phyloP scores from a whole-genome alignment of 2,797 vertebrate genomes.

The Menidia menidia region DNA sequence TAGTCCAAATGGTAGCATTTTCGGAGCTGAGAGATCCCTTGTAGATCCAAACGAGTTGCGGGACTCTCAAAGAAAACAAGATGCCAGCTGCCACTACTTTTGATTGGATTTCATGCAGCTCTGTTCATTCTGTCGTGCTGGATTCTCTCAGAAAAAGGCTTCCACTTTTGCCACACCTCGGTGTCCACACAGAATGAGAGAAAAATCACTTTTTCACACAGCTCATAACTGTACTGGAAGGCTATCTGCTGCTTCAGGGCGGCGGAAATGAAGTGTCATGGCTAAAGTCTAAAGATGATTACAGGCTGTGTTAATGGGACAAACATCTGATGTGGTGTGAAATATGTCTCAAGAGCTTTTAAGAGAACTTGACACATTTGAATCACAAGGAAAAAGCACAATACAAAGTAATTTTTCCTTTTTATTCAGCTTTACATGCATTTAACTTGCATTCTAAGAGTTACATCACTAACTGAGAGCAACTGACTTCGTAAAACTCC shows the following conservation, averaged over 20 bases:
- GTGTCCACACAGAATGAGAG: constrained; percentile 63
- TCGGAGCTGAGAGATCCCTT: constrained; percentile 36
- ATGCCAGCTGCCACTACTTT: constrained; percentile 60
- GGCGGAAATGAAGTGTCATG: constrained; percentile 63
- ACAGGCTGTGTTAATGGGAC: constrained; percentile 63
- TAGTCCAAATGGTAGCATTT: constrained; percentile 24
- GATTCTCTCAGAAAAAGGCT: constrained; percentile 57
- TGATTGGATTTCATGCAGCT: constrained; percentile 75
- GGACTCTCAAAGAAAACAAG: constrained; percentile 51
- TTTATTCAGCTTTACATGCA: not conserved
- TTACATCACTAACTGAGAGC: not conserved
- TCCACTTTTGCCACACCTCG: constrained; percentile 45
- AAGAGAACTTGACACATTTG: constrained; percentile 33
- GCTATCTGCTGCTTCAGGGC: constrained; percentile 53
- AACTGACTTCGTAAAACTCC: not conserved
- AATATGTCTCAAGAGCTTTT: constrained; percentile 47
- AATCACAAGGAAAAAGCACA: constrained; percentile 13
- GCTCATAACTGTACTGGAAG: constrained; percentile 41
- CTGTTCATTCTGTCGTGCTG: constrained; percentile 64
- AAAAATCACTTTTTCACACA: constrained; percentile 66
- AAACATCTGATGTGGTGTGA: constrained; percentile 50
- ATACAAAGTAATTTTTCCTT: constrained; percentile 1
- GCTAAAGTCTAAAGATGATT: constrained; percentile 70
- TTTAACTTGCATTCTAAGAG: constrained; percentile 8
- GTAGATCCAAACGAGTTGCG: constrained; percentile 42